phyloP scores from a whole-genome alignment of 2,797 vertebrate species.

The Ptychadena robeensis region DNA sequence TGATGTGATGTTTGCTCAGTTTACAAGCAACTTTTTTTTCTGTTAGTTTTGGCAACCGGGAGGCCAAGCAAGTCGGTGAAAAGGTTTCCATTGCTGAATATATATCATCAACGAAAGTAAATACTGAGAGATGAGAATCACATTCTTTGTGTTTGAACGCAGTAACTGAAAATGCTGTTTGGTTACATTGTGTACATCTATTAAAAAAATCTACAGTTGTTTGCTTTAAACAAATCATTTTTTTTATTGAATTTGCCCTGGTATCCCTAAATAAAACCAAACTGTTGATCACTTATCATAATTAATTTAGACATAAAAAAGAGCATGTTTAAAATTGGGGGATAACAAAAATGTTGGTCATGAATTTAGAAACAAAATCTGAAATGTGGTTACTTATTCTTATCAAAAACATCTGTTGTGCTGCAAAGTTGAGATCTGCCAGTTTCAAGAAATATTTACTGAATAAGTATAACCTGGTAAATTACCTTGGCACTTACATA shows the following conservation, averaged over 20 bases:
- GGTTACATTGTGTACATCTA: constrained; percentile 31
- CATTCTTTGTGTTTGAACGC: constrained; percentile 50
- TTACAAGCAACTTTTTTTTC: constrained; percentile 53
- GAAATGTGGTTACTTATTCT: constrained; percentile 39
- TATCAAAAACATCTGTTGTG: constrained; percentile 36
- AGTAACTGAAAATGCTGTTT: constrained; percentile 48
- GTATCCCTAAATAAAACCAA: constrained; percentile 34
- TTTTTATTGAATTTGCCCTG: constrained; percentile 50
- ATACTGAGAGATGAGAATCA: constrained; percentile 53
- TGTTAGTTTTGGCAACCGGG: constrained; percentile 59
- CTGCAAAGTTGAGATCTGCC: constrained; percentile 15
- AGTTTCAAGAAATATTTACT: not conserved
- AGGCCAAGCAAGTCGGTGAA: constrained; percentile 50
- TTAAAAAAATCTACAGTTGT: not conserved
- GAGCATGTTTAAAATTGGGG: constrained; percentile 16
- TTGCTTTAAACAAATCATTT: constrained; percentile 46
- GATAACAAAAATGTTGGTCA: constrained; percentile 23
- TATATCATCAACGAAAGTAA: constrained; percentile 58
- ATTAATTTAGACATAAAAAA: constrained; percentile 48
- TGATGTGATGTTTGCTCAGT: constrained; percentile 55
- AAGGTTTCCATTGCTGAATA: constrained; percentile 46
- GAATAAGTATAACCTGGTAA: not conserved
- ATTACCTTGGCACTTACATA: not conserved
- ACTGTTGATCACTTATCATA: constrained; percentile 31
- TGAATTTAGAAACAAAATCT: constrained; percentile 42